These are phyloP conservation scores for Amia ocellicauda DNA, from an alignment of 2,113 vertebrate genomes.

Conservation along the genomic window DNA sequence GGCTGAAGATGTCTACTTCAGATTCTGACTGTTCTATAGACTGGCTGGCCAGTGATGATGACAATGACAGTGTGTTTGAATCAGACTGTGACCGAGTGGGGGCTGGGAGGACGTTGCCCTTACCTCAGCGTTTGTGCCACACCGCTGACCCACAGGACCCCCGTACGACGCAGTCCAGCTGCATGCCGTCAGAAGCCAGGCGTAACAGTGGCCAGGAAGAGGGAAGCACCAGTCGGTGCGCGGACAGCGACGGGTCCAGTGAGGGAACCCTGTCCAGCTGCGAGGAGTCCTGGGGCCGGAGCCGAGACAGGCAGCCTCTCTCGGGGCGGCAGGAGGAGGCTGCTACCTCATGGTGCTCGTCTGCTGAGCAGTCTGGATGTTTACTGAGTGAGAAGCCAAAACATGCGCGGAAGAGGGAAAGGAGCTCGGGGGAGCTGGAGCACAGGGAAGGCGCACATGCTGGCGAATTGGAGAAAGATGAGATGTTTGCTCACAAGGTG, in stretches of 20 bases:
- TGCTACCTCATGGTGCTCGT: not conserved
- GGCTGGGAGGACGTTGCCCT: conserved; percentile 22
- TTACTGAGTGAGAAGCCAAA: conserved; percentile 36
- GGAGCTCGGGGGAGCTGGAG: conserved; percentile 35
- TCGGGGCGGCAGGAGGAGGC: conserved; percentile 28
- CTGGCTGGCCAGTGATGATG: conserved; percentile 68
- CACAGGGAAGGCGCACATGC: conserved; percentile 26
- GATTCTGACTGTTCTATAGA: conserved; percentile 73
- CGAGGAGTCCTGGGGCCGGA: conserved; percentile 32
- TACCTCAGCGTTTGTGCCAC: conserved; percentile 10
- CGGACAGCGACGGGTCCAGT: conserved; percentile 33
- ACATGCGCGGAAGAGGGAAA: conserved; percentile 54
- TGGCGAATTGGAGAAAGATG: conserved; percentile 43
- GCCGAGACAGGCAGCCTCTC: conserved; percentile 37
- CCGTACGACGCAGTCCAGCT: conserved; percentile 27
- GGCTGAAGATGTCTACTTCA: conserved; percentile 70
- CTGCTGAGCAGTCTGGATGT: conserved; percentile 25
- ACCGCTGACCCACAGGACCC: conserved; percentile 9
- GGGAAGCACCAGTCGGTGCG: conserved; percentile 22
- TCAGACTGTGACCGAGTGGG: conserved; percentile 30
- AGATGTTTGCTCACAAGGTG: conserved; percentile 62
- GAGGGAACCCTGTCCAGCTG: conserved; percentile 41
- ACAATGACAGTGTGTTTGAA: conserved; percentile 51
- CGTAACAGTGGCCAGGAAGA: conserved; percentile 34
- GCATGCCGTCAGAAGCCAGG: conserved; percentile 31